These are phyloP conservation scores for Pseudococcus longispinus DNA, from an alignment of 2,888 invertebrate species.

Conservation along the genomic window DNA sequence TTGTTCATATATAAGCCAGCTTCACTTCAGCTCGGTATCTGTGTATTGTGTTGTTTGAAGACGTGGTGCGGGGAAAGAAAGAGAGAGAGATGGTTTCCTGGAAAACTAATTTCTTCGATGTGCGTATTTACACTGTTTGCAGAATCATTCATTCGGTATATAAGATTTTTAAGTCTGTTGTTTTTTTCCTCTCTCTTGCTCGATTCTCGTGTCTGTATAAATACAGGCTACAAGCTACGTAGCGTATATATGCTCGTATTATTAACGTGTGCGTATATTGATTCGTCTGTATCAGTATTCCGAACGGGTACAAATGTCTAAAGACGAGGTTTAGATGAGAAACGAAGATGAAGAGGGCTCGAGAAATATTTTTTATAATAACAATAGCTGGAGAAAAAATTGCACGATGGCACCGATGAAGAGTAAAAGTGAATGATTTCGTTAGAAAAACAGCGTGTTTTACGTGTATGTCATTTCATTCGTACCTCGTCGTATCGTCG, in stretches of 20 bases:
- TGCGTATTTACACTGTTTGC: not conserved
- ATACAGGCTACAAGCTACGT: not conserved
- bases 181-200: not conserved
- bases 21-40: not conserved
- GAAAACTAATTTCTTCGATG: constrained; percentile 29
- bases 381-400: not conserved
- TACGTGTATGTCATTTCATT: not conserved
- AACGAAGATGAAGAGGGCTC: not conserved
- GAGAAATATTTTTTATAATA: not conserved
- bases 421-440: not conserved
- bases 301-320: not conserved
- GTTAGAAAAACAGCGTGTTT: not conserved
- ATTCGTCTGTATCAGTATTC: not conserved
- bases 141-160: constrained; percentile 24
- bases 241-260: not conserved
- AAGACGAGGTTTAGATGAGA: not conserved
- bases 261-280: not conserved
- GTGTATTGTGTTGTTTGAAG: not conserved
- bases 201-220: not conserved
- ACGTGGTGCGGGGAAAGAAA: not conserved
- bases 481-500: not conserved
- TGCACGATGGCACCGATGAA: not conserved
- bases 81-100: too few species aligned
- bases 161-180: not conserved
- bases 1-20: not conserved